Evolutionary conservation across 2,113 vertebrate genomes (phyloP).

Genomic region (Pagrus major): DNA sequence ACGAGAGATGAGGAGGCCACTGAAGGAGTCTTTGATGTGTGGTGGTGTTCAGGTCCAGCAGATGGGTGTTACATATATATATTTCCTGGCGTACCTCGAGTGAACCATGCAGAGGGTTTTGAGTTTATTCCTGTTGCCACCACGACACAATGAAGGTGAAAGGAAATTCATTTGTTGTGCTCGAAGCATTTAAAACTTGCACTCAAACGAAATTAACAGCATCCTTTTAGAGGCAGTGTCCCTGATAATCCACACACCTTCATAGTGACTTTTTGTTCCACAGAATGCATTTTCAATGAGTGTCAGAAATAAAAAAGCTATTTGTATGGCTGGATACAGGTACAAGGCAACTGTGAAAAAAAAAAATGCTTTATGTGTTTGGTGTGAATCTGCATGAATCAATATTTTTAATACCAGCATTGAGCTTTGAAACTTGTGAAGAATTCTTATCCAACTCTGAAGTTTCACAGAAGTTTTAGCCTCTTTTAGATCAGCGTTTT

Average conservation of each 20-base stretch:
- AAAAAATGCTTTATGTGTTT: not conserved
- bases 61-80: not conserved
- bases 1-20: conserved; percentile 16
- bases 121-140: conserved; percentile 13
- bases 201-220: conserved; percentile 7
- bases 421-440: not conserved
- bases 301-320: not conserved
- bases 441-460: not conserved
- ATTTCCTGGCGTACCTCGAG: not conserved
- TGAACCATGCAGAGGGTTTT: conserved; percentile 9
- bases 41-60: not conserved
- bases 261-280: not conserved
- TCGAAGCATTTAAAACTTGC: conserved; percentile 18
- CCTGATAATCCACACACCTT: conserved; percentile 24
- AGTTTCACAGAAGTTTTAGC: not conserved
- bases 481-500: not conserved
- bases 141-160: conserved; percentile 8
- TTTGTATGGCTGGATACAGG: not conserved
- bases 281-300: not conserved
- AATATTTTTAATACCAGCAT: not conserved
- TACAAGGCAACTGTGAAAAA: not conserved
- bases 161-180: conserved; percentile 33
- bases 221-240: conserved; percentile 1
- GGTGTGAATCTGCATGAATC: not conserved
- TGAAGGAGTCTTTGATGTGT: conserved; percentile 43